Conservation (phyloP, 1,140 invertebrate species). For the Steinernema khuongi region DNA sequence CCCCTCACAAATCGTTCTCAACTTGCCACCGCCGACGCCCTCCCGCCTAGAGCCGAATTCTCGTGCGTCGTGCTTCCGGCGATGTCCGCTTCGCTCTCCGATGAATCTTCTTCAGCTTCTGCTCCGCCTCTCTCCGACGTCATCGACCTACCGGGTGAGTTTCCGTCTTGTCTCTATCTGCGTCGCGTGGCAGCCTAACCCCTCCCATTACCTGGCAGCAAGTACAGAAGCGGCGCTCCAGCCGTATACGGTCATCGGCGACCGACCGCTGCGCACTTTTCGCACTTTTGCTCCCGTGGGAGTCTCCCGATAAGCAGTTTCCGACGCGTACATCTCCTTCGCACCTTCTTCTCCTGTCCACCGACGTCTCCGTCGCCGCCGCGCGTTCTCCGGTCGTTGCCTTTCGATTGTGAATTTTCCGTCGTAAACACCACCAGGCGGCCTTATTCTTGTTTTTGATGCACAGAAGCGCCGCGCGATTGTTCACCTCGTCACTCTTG, state of each 20-base stretch:
- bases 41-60: too few relatives aligned
- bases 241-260: too few relatives aligned
- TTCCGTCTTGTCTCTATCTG: too few relatives aligned
- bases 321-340: neutral
- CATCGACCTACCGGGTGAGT: too few relatives aligned
- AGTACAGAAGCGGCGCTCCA: too few relatives aligned
- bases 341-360: neutral
- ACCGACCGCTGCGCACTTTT: neutral
- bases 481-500: neutral
- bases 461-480: neutral
- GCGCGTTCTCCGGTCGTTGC: neutral
- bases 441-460: neutral
- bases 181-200: too few relatives aligned
- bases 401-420: neutral
- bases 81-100: too few relatives aligned
- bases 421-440: slow-evolving; percentile 9
- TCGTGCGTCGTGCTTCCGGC: too few relatives aligned
- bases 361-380: neutral
- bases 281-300: too few relatives aligned
- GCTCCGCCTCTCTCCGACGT: too few relatives aligned
- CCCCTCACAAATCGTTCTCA: neutral
- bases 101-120: too few relatives aligned
- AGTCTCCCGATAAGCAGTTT: neutral
- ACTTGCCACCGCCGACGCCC: neutral
- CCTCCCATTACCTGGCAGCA: too few relatives aligned